phyloP scores from a whole-genome alignment of 2,113 vertebrate species.

The Natator depressus region DNA sequence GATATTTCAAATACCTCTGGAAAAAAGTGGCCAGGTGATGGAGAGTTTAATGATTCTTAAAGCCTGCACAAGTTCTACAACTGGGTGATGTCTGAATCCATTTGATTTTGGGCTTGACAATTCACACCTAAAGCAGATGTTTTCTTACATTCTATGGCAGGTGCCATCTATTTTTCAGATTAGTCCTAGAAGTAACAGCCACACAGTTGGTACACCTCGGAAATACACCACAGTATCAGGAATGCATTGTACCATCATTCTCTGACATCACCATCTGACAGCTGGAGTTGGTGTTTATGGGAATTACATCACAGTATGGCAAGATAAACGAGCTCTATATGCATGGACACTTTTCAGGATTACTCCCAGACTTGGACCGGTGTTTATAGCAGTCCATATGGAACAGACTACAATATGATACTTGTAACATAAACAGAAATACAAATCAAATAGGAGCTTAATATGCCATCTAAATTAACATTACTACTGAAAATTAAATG shows the following conservation, averaged over 20 bases:
- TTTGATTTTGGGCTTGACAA: neutral
- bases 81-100: neutral
- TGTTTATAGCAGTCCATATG: neutral
- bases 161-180: neutral
- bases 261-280: fast-evolving
- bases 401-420: neutral
- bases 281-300: fast-evolving
- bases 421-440: neutral
- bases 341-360: neutral
- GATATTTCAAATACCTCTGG: neutral
- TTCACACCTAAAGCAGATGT: neutral
- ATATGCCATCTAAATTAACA: neutral
- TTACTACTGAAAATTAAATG: neutral
- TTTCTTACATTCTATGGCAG: neutral
- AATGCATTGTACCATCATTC: neutral
- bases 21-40: neutral
- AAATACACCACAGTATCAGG: neutral
- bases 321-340: neutral
- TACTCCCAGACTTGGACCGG: fast-evolving
- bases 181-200: neutral
- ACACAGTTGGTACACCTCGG: fast-evolving
- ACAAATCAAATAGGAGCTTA: neutral
- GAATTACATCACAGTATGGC: fast-evolving
- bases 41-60: neutral
- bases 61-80: neutral